Evolutionary conservation across 2,113 vertebrate species (phyloP).

Genomic region (Peucedramus taeniatus): DNA sequence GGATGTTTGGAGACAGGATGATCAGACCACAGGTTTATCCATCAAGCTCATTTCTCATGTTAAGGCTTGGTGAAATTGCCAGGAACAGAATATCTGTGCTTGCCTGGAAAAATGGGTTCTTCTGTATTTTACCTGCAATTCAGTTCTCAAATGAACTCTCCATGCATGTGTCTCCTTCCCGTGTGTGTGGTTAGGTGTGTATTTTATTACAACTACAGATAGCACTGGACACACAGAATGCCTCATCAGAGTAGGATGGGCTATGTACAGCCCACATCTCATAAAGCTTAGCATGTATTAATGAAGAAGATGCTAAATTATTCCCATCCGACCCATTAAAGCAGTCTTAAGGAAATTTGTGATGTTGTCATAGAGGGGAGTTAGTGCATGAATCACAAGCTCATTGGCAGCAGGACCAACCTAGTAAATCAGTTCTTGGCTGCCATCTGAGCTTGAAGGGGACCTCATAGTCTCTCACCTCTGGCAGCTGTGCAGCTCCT

Average conservation of each 20-base stretch:
- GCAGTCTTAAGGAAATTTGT: background rate
- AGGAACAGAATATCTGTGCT: background rate
- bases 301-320: slow-evolving; percentile 47
- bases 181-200: background rate
- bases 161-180: background rate
- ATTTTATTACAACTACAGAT: background rate
- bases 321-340: slow-evolving; percentile 18
- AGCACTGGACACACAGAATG: background rate
- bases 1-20: slow-evolving; percentile 31
- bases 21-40: slow-evolving; percentile 51
- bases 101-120: background rate
- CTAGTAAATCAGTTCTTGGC: slow-evolving; percentile 44
- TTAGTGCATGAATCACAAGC: slow-evolving; percentile 12
- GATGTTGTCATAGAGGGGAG: slow-evolving; percentile 4
- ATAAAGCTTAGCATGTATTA: slow-evolving; percentile 4
- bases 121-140: slow-evolving; percentile 29
- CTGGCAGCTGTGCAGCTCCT: background rate
- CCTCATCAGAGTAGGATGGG: background rate
- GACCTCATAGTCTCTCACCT: background rate
- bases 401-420: background rate
- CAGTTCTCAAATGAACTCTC: background rate
- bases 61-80: slow-evolving; percentile 12
- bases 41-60: slow-evolving; percentile 39
- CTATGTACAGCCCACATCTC: background rate
- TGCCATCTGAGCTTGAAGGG: background rate